Evolutionary conservation across 2,888 invertebrate genomes (phyloP), one percentile per base, ranked within the genome.

Genomic region (Homarus gammarus): DNA sequence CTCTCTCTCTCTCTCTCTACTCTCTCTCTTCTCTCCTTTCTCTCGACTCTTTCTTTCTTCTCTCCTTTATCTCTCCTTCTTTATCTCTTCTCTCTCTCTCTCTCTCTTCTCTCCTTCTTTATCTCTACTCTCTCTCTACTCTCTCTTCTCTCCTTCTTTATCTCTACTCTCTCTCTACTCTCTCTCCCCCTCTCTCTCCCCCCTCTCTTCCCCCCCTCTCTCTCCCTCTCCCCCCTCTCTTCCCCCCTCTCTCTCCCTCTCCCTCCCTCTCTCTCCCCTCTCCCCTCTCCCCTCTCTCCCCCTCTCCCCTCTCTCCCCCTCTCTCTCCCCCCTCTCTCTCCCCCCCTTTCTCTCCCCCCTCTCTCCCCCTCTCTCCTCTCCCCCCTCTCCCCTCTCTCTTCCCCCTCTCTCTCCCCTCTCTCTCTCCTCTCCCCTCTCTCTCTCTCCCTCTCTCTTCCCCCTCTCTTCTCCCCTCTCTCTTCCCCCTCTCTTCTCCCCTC

Each of bases 351-450:
- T 64, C 5, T 27, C 15, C 36, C 38, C 38, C 12, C 27, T 38
- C 3, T 64, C 22, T 36, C n/a, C 44, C 51, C 36, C 31, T 44
- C 8, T 18, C 22, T 49, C 12, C 38, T n/a, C 18, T 8, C 70
- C 27, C 22, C 12, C 31, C 56, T 72, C 72, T 49, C 49, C 44
- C 33, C 27, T 72, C 49, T 33, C n/a, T 56, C 73, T 84, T 70
- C 72, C 72, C 83, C 72, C 83, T 72, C 51, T 49, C 83, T 83
- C 83, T 49, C 49, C 33, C 72, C 72, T 33, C 51, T 44, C 40
- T 40, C 44, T n/a, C 40, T 40, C 51, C 51, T 78, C 78, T 51
- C 51, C 51, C 78, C 49, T 51, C 51, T 33, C 33, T 51, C 49
- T 51, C 33, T 33, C 78, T 78, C 78, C 51, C 33, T 51, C 78